A percentile compares a stretch with the other conserved stretches of the same genome.
Conservation (phyloP, 2,888 invertebrate genomes). For the Heliconius ismenius region DNA sequence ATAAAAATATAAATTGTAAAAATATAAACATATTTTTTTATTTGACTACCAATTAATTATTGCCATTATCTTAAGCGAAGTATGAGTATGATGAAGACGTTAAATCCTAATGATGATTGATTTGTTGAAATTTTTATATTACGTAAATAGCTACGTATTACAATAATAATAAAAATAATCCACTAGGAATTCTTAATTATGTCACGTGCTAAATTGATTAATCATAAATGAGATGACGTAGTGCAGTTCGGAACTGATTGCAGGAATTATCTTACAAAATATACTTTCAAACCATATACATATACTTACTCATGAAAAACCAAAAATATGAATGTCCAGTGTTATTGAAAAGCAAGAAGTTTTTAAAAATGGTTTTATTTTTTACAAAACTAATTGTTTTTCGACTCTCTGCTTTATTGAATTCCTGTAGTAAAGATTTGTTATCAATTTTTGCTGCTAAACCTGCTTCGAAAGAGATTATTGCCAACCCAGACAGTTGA, state of each 20-base stretch:
- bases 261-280: neutral
- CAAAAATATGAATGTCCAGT: too few species aligned
- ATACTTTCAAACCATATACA: too few species aligned
- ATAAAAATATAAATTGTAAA: neutral
- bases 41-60: neutral
- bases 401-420: too few species aligned
- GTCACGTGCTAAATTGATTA: neutral
- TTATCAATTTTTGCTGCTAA: too few species aligned
- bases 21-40: neutral
- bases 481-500: too few species aligned
- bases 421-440: too few species aligned
- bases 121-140: neutral
- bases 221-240: neutral
- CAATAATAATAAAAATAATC: neutral
- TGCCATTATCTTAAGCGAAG: neutral
- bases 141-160: neutral
- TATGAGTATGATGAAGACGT: too few species aligned
- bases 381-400: too few species aligned
- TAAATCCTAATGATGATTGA: constrained; percentile 9
- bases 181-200: neutral
- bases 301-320: too few species aligned
- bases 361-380: too few species aligned
- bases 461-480: too few species aligned
- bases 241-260: neutral
- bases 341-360: too few species aligned